Conservation (phyloP, 2,888 invertebrate genomes). For the Thymelicus lineola region DNA sequence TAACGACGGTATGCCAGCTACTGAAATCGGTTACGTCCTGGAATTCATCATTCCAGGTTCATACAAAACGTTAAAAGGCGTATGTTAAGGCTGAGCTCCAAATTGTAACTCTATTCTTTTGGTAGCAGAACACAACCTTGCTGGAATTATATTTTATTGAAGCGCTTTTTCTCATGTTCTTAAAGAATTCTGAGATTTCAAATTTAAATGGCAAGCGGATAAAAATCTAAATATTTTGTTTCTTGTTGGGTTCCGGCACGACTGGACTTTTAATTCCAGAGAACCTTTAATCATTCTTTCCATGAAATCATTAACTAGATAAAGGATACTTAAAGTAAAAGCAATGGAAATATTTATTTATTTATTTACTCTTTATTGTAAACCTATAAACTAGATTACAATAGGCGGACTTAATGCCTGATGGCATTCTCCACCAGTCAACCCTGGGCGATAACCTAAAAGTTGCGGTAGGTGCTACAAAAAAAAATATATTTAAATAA, state of each 20-base stretch:
- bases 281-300: neutral
- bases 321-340: too few relatives aligned
- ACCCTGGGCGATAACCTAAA: too few relatives aligned
- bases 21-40: constrained; percentile 57
- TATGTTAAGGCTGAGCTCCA: constrained; percentile 48
- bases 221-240: constrained; percentile 44
- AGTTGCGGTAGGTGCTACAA: too few relatives aligned
- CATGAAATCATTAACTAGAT: neutral
- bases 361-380: too few relatives aligned
- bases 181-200: constrained; percentile 70
- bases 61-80: constrained; percentile 59
- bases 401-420: too few relatives aligned
- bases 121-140: constrained; percentile 51
- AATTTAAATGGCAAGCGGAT: constrained; percentile 69
- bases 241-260: constrained; percentile 3
- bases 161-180: constrained; percentile 64
- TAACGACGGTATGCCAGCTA: constrained; percentile 62
- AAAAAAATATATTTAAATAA: too few relatives aligned
- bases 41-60: constrained; percentile 59
- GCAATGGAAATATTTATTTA: too few relatives aligned
- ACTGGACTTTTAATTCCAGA: constrained; percentile 40
- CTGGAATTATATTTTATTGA: constrained; percentile 44
- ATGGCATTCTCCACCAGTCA: too few relatives aligned
- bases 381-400: too few relatives aligned
- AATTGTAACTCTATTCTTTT: constrained; percentile 61